phyloP scores from a whole-genome alignment of 1,140 invertebrate species.

The Diploscapter pachys region DNA sequence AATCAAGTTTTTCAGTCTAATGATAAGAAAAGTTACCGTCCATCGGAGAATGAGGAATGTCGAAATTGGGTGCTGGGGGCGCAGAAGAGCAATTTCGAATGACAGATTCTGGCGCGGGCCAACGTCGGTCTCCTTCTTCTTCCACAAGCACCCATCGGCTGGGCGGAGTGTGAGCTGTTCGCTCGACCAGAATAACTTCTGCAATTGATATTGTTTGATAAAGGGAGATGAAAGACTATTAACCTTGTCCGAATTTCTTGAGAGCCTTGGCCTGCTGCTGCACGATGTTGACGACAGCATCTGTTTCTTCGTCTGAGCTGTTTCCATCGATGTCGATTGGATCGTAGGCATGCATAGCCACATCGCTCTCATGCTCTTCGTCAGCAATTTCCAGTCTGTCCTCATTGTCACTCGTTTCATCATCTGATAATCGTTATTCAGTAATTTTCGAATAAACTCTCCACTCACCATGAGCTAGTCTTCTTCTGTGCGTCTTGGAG shows the following conservation, averaged over 20 bases:
- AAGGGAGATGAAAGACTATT: slow-evolving; percentile 14
- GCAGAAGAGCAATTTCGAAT: slow-evolving; percentile 47
- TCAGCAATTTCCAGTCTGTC: slow-evolving; percentile 25
- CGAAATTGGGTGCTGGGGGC: slow-evolving; percentile 38
- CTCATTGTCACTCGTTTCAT: slow-evolving; percentile 23
- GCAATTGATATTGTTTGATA: slow-evolving; percentile 1
- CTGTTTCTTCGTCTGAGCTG: slow-evolving; percentile 14
- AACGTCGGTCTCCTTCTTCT: slow-evolving; percentile 26
- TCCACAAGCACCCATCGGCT: slow-evolving; percentile 47
- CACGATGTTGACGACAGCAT: too few relatives aligned
- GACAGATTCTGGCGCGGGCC: slow-evolving; percentile 43
- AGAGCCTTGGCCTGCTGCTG: too few relatives aligned
- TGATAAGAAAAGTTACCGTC: too few relatives aligned
- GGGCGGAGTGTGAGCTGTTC: slow-evolving; percentile 54
- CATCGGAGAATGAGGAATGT: too few relatives aligned
- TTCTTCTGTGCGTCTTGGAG: slow-evolving; percentile 89
- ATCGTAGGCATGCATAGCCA: background rate
- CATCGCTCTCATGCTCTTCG: slow-evolving; percentile 40
- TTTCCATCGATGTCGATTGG: slow-evolving; percentile 24
- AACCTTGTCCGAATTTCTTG: slow-evolving; percentile 46
- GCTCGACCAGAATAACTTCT: slow-evolving; percentile 55
- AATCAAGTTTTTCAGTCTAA: too few relatives aligned
- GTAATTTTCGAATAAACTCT: too few relatives aligned
- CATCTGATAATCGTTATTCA: background rate
- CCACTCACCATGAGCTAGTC: slow-evolving; percentile 9